A percentile compares a stretch with the other conserved stretches of the same genome.
These are phyloP conservation scores for Mayetiola destructor DNA, from an alignment of 2,888 invertebrate genomes.

Conservation along the genomic window DNA sequence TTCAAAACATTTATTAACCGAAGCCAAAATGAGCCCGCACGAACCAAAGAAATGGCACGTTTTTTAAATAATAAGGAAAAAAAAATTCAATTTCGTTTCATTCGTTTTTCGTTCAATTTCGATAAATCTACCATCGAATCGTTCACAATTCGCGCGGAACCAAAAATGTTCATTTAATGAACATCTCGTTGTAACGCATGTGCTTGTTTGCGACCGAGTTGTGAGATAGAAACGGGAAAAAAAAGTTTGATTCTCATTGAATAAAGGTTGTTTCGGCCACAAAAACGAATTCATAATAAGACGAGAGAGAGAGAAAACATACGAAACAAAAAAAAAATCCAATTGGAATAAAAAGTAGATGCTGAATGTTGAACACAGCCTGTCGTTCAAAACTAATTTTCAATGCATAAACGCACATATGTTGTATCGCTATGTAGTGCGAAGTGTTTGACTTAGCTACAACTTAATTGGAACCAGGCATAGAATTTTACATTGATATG, in stretches of 20 bases:
- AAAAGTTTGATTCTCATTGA: neutral
- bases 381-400: neutral
- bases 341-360: neutral
- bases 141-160: too few species aligned
- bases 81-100: neutral
- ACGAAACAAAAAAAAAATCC: neutral
- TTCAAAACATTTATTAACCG: neutral
- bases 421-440: conserved; percentile 1
- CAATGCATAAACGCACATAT: neutral
- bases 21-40: neutral
- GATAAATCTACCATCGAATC: too few species aligned
- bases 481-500: too few species aligned
- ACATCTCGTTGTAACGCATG: too few species aligned
- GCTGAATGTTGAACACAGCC: neutral
- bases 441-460: neutral
- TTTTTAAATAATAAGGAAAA: neutral
- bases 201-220: too few species aligned
- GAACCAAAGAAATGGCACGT: conserved; percentile 10
- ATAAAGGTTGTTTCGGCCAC: neutral
- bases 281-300: neutral
- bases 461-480: neutral
- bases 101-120: too few species aligned
- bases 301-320: neutral
- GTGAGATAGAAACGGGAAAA: neutral
- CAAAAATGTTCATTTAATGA: too few species aligned